Base-by-base conservation (phyloP, 2,888 invertebrate species). In the Odontocolon sp. region DNA sequence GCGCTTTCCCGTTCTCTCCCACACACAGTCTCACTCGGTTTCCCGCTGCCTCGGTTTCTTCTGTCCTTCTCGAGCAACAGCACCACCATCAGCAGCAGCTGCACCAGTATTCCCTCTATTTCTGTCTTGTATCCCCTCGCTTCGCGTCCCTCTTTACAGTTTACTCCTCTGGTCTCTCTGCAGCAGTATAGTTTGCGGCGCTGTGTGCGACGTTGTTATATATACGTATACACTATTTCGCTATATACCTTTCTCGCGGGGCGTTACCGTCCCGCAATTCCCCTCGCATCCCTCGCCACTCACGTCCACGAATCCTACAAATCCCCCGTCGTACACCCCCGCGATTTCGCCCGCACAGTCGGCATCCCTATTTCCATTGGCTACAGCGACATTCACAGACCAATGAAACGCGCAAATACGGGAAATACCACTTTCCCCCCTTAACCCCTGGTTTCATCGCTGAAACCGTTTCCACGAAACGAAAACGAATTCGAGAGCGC, bases 361-460 rank as follows among this genome's bases (percentile, higher is more conserved):
- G 87, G 87, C 86, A 88, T 88, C 81, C 82, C 86, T 81, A 86
- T 81, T 89, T 87, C 88, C 87, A 90, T 90, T 90, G 90, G 90
- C 85, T 86, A 85, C 80, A 76, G 84, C 87, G 89, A 89, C 89
- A 89, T 84, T 88, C 89, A 85, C 85, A 88, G 88, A 87, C 87
- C 90, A 90, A 88, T 87, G 87, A 84, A 85, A 85, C 84, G 85
- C 84, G 84, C 87, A 88, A 88, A 88, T 87, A 87, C 87, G 80
- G 74, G 83, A 82, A 83, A 86, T 77, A 68, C 81, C 52, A 33
- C 56, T 68, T 66, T 63, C 72, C 40, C 57, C 69, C 47, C 70
- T n/a, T 47, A 73, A 75, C 72, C 76, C 40, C 74, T 73, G 63
- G 54, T 14, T 31, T 64, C 57, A n/a, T 26, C 40, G 66, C 76